Base-by-base conservation (phyloP, 2,888 invertebrate species). In the Diloba caeruleocephala region DNA sequence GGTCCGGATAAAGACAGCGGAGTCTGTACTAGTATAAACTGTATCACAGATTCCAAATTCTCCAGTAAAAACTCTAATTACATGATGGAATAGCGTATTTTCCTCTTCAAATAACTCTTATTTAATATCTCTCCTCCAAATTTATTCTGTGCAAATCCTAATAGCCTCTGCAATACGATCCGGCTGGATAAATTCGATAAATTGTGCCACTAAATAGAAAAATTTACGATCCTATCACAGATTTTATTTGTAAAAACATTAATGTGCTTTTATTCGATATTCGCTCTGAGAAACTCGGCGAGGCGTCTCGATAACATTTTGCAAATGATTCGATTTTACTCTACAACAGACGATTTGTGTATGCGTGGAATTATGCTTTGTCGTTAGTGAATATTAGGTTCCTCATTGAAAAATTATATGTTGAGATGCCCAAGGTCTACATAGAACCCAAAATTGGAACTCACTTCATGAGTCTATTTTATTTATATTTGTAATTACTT, bases 151-250 rank as follows among this genome's bases (percentile, higher is more conserved):
- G 31, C 23, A 45, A 45, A n/a, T n/a, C n/a, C n/a, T n/a, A n/a
- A 37, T 36, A 28, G n/a, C 26, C 0, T 8, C 10, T 15, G 12
- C 34, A 31, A 36, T 26, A 36, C 36, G 31, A 62, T 53, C 44
- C 31, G 37, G 13, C 28, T 44, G 29, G 12, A 21, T 26, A 14
- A 26, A 32, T 19, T 12, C 10, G 32, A 62, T 62, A 28, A 41
- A 45, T 62, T 12, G 31, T 15, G 14, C 7, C 23, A 12, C 17
- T 12, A 41, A 36, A 50, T 8, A 23, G 21, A 39, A 61, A 26
- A 13, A 36, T 44, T 61, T 36, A 53, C 23, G 39, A 54, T 29
- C 21, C 12, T 44, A 36, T n/a, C n/a, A n/a, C n/a, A n/a, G n/a
- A n/a, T 41, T 45, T 25, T 31, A 13, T 37, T 37, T 10, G 28